Conservation (phyloP, 2,888 invertebrate genomes). For the Epinotia brunnichana region DNA sequence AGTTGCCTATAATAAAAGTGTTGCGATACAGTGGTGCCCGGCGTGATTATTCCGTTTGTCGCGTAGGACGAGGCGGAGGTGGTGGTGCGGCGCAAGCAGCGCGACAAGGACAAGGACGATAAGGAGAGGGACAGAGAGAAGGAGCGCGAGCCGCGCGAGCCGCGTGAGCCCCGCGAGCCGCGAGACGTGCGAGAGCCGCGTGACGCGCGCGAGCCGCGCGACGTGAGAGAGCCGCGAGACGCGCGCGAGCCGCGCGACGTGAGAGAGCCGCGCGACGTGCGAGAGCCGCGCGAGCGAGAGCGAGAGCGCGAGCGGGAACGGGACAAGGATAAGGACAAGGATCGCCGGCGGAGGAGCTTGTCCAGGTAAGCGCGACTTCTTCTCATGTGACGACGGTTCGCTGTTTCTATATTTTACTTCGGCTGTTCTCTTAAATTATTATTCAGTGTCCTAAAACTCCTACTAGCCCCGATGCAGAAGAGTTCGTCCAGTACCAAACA, state of each 20-base stretch:
- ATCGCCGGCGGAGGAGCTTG: constrained; percentile 59
- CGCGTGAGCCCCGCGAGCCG: constrained; percentile 62
- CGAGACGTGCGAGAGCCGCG: no score
- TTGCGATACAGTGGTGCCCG: neutral
- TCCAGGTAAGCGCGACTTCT: constrained; percentile 54
- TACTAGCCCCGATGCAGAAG: no score
- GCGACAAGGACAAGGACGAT: constrained; percentile 62
- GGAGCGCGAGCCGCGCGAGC: constrained; percentile 63
- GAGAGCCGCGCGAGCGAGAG: constrained; percentile 65
- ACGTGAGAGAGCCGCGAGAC: no score
- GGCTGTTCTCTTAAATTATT: no score
- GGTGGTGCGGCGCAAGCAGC: constrained; percentile 79
- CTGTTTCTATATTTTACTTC: no score
- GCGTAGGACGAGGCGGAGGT: constrained; percentile 88
- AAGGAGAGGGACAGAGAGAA: constrained; percentile 59
- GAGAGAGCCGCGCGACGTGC: constrained; percentile 36
- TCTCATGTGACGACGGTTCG: no score
- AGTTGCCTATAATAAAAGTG: neutral
- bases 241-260: no score
- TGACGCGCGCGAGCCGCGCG: no score
- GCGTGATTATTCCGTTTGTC: constrained; percentile 47
- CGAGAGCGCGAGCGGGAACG: constrained; percentile 77
- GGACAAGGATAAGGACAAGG: constrained; percentile 84
- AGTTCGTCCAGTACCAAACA: no score
- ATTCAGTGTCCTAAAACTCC: no score